phyloP scores from a whole-genome alignment of 2,797 vertebrate species.

The Vespertilio murinus region DNA sequence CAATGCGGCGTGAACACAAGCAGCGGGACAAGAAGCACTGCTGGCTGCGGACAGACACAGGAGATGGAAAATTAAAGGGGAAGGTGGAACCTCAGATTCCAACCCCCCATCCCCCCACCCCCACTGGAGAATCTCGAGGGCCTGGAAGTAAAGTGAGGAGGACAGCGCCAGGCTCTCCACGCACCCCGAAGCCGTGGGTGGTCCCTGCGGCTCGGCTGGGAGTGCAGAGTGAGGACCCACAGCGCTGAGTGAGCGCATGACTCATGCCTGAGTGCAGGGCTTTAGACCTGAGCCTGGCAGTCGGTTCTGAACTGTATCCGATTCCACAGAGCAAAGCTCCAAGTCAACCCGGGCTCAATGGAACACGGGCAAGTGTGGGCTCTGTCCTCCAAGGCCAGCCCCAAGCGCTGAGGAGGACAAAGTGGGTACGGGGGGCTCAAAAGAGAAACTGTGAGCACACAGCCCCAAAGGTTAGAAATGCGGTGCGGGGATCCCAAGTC shows the following conservation, averaged over 20 bases:
- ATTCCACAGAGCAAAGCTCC: background rate
- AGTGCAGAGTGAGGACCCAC: rapidly evolving
- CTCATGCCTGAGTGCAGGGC: background rate
- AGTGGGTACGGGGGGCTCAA: background rate
- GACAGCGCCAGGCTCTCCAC: rapidly evolving
- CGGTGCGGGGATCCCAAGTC: background rate
- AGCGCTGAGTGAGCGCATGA: rapidly evolving
- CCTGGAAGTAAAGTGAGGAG: background rate
- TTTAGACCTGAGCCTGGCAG: background rate
- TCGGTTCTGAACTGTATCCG: background rate
- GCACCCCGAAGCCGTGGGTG: background rate
- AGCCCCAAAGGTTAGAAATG: rapidly evolving
- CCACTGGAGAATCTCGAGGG: too few species aligned
- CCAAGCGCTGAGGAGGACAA: rapidly evolving
- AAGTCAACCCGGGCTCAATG: background rate
- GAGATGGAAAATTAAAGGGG: background rate
- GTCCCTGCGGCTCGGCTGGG: background rate
- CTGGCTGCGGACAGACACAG: background rate
- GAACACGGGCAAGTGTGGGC: rapidly evolving
- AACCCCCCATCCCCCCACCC: too few species aligned
- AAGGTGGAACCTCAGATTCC: background rate
- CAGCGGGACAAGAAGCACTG: background rate
- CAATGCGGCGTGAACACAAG: background rate
- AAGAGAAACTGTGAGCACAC: background rate
- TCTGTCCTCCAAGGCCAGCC: background rate